Evolutionary conservation across 1,140 invertebrate genomes (phyloP), one percentile per base, ranked within the genome.

Genomic region (Berghia stephanieae): DNA sequence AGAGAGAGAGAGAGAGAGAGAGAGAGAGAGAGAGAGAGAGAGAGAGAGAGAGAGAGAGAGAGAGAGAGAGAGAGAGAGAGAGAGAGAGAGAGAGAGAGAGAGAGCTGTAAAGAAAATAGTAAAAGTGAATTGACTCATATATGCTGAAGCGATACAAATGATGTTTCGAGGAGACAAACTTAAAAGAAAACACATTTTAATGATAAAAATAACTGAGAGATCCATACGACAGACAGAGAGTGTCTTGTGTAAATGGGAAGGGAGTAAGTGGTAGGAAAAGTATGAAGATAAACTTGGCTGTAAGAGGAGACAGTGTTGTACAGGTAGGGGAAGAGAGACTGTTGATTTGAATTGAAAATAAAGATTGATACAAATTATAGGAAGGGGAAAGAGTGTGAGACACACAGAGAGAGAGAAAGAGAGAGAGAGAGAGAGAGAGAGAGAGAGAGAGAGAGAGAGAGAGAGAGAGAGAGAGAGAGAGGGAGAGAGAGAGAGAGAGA

Each of bases 1-100:
- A 49, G 46, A 49, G 46, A 49, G 46, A 49, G 46, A 60, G 55
- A 60, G 55, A 60, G 55, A 60, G 55, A 60, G 55, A 60, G 55
- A 60, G 55, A 6, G 55, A 60, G 55, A 60, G 55, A 60, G 55
- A 60, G 55, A 60, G 55, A 21, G 55, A 21, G 55, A 21, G 55
- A 21, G 55, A 21, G 55, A 21, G 21, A 31, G 34, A 31, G 34
- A 31, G 34, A 31, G 34, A 21, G 34, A 31, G 55, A 31, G 55
- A 31, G 55, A 31, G 55, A 31, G n/a, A n/a, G n/a, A n/a, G n/a
- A n/a, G n/a, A n/a, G n/a, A n/a, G n/a, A 31, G 55, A 60, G 55
- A 21, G 5, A 6, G 5, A 60, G 55, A 60, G 55, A 60, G 5
- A 60, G 55, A 60, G 21, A 31, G 55, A 60, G 55, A 60, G 55